Base-by-base conservation (phyloP, 2,113 vertebrate genomes). In the Helogale parvula region DNA sequence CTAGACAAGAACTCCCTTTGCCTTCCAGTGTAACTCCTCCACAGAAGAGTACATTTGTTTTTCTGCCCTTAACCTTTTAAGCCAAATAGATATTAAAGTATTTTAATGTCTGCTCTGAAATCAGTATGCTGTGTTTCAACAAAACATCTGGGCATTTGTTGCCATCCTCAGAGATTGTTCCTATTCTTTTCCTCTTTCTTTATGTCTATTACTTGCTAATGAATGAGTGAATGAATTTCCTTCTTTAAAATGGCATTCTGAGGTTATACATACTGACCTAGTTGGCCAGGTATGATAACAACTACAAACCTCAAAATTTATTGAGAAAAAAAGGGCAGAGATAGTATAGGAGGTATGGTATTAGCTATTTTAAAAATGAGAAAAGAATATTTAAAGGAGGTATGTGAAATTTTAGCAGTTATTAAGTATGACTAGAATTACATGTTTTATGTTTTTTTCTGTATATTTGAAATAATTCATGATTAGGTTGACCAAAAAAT, bases 11-110 rank as follows among this genome's bases (percentile, higher is more conserved):
- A 41, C 71, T 93, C 84, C 66, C 90, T 91, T 95, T 94, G 88
- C 96, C 88, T 96, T 94, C 68, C 71, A 90, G 63, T 90, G 93
- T 94, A 97, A 97, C 87, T 97, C 66, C 69, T 93, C 94, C 94
- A 96, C 66, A 82, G 80, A 97, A 84, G 69, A 88, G 60, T 88
- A 47, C 81, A 94, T 97, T 97, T 96, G 52, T 90, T 96, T 92
- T 96, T 85, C 81, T 90, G 80, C 66, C 90, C 76, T 94, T 97
- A 88, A 38, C 88, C 80, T 96, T 94, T 96, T 71, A 95, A 97
- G 54, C 76, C 84, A 97, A 94, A 71, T 82, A 65, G 31, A 95
- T 96, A 90, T 88, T 94, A 95, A 93, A 92, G 45, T 54, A 97
- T 93, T 94, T 94, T 93, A 93, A 96, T 84, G 66, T 54, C 92